phyloP scores from a whole-genome alignment of 2,113 vertebrate species.

The Peromyscus californicus region DNA sequence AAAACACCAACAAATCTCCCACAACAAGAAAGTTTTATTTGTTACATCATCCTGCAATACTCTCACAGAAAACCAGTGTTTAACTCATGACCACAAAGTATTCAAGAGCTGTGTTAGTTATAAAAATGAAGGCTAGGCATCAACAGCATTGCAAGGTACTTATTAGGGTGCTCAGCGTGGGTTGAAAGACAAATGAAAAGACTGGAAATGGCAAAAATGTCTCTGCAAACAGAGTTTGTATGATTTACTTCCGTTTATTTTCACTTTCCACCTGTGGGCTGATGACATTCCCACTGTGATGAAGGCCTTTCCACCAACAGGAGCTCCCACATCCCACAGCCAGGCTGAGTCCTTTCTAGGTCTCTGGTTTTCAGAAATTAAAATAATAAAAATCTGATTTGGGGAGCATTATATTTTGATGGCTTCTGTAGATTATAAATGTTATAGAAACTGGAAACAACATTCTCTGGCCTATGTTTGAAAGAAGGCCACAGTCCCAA shows the following conservation, averaged over 20 bases:
- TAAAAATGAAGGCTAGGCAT: background rate
- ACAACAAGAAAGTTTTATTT: background rate
- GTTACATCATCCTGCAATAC: slow-evolving; percentile 2
- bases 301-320: background rate
- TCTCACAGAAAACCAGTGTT: background rate
- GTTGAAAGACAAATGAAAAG: background rate
- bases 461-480: background rate
- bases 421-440: slow-evolving; percentile 8
- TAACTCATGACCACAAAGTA: background rate
- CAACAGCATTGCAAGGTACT: background rate
- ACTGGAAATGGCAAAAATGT: background rate
- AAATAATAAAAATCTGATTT: background rate
- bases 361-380: background rate
- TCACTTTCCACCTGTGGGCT: slow-evolving; percentile 35
- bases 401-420: background rate
- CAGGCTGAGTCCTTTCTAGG: background rate
- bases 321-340: background rate
- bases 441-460: background rate
- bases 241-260: slow-evolving; percentile 50
- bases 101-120: background rate
- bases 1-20: no score
- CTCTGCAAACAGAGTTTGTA: slow-evolving; percentile 16
- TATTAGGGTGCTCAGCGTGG: background rate
- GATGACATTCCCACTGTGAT: background rate
- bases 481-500: background rate